phyloP scores from a whole-genome alignment of 2,888 invertebrate species.

The Didymodactylos carnosus region DNA sequence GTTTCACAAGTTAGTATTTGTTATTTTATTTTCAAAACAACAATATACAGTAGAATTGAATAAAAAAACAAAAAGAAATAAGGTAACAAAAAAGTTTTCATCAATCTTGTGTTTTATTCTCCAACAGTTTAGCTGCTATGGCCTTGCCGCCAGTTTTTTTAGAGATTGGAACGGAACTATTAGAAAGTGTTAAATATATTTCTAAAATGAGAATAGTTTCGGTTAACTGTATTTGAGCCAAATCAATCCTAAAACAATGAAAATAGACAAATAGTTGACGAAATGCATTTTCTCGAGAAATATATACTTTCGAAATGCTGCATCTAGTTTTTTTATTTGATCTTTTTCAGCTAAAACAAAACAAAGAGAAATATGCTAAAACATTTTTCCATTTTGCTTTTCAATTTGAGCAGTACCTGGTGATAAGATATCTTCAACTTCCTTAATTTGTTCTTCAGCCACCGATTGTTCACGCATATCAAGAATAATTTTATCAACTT shows the following conservation, averaged over 20 bases:
- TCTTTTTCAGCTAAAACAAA: neutral
- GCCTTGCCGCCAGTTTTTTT: neutral
- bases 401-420: no score
- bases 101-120: neutral
- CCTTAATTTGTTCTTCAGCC: neutral
- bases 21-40: no score
- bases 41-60: no score
- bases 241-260: neutral
- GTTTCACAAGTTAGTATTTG: no score
- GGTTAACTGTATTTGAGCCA: neutral
- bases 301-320: neutral
- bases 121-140: neutral
- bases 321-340: neutral
- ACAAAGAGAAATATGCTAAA: no score
- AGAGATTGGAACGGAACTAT: neutral
- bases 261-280: neutral
- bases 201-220: neutral
- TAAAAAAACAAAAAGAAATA: no score
- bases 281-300: neutral
- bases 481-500: neutral
- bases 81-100: no score
- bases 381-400: no score
- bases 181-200: neutral
- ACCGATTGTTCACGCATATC: neutral
- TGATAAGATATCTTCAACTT: neutral